Percentiles rank a stretch among this genome's conserved stretches.
Evolutionary conservation across 2,888 invertebrate genomes (phyloP).

Genomic region (Glyphotaelius pellucidus): DNA sequence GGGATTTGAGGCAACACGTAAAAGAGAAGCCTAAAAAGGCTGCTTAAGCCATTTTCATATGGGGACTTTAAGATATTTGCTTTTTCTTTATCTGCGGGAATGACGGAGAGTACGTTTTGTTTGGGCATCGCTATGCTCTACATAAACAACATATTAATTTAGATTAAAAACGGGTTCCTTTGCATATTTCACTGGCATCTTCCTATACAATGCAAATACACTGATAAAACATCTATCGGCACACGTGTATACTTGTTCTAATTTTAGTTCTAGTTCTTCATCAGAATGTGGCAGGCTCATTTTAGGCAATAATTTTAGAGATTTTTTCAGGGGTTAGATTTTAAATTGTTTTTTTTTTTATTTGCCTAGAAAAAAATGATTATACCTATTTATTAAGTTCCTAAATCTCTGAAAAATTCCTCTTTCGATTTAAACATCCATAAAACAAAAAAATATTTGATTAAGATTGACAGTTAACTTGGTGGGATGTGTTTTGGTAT

Average conservation of each 20-base stretch:
- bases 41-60: not conserved
- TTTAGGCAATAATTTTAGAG: too few species aligned
- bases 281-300: too few species aligned
- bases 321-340: too few species aligned
- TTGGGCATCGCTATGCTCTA: not conserved
- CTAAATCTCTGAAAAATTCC: too few species aligned
- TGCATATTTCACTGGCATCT: not conserved
- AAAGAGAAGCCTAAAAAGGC: not conserved
- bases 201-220: not conserved
- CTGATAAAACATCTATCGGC: too few species aligned
- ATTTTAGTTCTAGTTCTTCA: too few species aligned
- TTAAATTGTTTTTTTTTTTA: too few species aligned
- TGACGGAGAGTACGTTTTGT: not conserved
- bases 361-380: too few species aligned
- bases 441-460: not conserved
- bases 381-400: too few species aligned
- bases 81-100: not conserved
- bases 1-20: conserved; percentile 16
- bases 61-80: not conserved
- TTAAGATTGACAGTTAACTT: not conserved
- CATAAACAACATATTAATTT: not conserved
- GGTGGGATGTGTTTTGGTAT: not conserved
- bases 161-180: not conserved
- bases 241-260: too few species aligned
- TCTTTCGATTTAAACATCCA: not conserved